Conservation (phyloP, 2,113 vertebrate species). For the Nyctibius bracteatus region DNA sequence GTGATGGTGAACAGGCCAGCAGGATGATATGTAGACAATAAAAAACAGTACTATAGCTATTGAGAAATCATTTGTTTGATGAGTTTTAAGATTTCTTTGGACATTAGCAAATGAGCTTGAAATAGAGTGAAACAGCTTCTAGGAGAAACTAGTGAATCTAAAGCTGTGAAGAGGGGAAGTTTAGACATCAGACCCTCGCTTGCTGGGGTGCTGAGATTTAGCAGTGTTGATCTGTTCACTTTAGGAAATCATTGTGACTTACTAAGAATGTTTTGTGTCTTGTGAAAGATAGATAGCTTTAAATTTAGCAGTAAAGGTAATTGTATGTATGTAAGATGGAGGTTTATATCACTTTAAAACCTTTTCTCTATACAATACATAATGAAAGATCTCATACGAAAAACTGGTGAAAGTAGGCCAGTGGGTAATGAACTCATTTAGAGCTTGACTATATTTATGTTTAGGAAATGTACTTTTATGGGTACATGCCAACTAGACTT, state of each 20-base stretch:
- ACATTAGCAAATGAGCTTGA: not conserved
- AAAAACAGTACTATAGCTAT: not conserved
- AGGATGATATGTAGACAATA: not conserved
- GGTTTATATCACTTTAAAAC: not conserved
- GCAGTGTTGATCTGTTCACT: not conserved
- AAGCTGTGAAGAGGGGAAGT: not conserved
- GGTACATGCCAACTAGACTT: not conserved
- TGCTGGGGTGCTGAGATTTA: not conserved
- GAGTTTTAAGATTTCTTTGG: not conserved
- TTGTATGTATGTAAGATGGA: not conserved
- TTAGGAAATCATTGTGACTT: not conserved
- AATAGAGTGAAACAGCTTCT: not conserved
- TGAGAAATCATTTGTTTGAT: not conserved
- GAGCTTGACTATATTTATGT: not conserved
- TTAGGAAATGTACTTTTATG: not conserved
- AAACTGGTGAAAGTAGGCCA: not conserved
- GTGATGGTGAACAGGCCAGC: rapidly evolving
- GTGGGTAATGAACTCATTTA: not conserved
- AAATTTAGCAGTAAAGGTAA: not conserved
- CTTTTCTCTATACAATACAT: not conserved
- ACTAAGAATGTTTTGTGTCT: not conserved
- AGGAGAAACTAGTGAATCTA: not conserved
- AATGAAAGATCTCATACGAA: not conserved
- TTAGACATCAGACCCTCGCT: not conserved
- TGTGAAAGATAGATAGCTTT: not conserved